phyloP scores from a whole-genome alignment of 2,113 vertebrate species.

The Nibea coibor region DNA sequence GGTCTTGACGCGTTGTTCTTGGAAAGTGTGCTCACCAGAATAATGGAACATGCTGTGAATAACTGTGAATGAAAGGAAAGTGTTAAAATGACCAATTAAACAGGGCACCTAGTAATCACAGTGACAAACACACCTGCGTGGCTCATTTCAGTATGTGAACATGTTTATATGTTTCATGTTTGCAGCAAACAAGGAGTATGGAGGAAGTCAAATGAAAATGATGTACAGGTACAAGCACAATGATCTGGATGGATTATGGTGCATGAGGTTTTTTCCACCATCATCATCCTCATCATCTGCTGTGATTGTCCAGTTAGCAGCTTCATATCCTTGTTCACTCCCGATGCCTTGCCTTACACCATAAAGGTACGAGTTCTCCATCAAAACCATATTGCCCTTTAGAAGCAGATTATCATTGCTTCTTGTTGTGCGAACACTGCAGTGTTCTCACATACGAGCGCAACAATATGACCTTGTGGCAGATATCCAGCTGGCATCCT shows the following conservation, averaged over 20 bases:
- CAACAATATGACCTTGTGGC: conserved; percentile 33
- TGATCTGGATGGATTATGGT: not conserved
- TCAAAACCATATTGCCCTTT: conserved; percentile 11
- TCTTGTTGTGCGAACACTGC: conserved; percentile 35
- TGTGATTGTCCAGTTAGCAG: not conserved
- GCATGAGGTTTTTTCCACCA: not conserved
- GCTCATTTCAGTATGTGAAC: not conserved
- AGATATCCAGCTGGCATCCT: conserved; percentile 36
- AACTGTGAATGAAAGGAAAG: not conserved
- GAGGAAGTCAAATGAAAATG: no score
- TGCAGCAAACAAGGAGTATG: no score
- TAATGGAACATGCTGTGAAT: not conserved
- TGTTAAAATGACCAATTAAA: conserved; percentile 3
- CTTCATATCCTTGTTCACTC: not conserved
- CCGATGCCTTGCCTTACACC: not conserved
- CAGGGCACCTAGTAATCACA: not conserved
- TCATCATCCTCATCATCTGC: no score
- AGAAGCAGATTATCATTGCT: conserved; percentile 32
- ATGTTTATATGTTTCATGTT: not conserved
- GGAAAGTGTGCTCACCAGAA: not conserved
- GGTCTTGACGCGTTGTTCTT: not conserved
- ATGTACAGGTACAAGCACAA: not conserved
- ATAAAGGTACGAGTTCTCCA: not conserved
- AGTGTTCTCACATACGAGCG: conserved; percentile 42
- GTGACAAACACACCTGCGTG: not conserved